Evolutionary conservation across 2,113 vertebrate species (phyloP).

Genomic region (Hypomesus transpacificus): DNA sequence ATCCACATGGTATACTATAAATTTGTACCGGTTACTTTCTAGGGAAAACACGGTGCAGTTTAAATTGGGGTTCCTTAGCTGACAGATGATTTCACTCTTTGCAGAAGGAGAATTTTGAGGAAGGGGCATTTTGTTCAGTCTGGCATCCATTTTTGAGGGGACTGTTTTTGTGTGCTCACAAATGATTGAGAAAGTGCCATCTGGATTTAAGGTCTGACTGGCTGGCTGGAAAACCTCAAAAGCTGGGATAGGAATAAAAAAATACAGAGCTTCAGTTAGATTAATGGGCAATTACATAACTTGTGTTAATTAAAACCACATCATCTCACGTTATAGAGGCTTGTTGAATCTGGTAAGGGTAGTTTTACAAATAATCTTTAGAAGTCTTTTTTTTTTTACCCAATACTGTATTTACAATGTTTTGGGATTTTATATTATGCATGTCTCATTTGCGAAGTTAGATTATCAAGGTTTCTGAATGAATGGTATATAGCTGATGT

Average conservation of each 20-base stretch:
- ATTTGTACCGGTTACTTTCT: background rate
- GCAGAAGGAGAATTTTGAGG: constrained; percentile 9
- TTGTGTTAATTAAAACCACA: background rate
- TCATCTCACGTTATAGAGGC: too few relatives aligned
- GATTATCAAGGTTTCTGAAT: background rate
- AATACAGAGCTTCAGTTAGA: background rate
- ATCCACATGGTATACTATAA: constrained; percentile 15
- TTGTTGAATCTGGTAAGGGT: background rate
- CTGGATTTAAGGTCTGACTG: background rate
- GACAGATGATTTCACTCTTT: background rate
- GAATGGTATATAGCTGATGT: too few relatives aligned
- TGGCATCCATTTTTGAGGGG: background rate
- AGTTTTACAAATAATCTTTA: background rate
- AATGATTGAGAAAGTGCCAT: constrained; percentile 4
- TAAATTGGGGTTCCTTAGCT: background rate
- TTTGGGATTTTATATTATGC: too few relatives aligned
- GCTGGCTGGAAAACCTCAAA: constrained; percentile 24
- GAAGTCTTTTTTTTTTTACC: background rate
- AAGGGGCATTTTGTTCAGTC: background rate
- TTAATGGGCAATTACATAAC: too few relatives aligned
- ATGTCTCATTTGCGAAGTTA: too few relatives aligned
- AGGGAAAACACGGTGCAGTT: background rate
- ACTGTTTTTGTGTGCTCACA: background rate
- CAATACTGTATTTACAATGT: background rate
- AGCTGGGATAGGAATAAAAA: constrained; percentile 13